Evolutionary conservation across 1,140 invertebrate species (phyloP), one percentile per base, ranked within the genome.

Genomic region (Apis cerana): DNA sequence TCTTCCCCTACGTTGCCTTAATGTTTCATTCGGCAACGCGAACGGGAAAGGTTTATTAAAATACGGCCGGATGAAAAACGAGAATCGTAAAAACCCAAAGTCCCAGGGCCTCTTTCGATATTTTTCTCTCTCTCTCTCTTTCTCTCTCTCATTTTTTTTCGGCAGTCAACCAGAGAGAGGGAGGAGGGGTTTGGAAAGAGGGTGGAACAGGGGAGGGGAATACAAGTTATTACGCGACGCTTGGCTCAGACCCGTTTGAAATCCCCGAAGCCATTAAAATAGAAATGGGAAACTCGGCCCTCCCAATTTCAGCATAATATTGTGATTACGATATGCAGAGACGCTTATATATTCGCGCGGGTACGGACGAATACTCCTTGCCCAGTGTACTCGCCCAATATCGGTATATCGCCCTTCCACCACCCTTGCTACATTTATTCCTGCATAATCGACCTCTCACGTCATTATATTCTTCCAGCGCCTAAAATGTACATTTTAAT

Each of bases 241-340:
- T 89, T 86, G 88, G 87, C 86, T 82, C 82, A 82, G 82, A 84
- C 89, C 72, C 91, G 88, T 88, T 88, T 85, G 89, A 92, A 92
- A 92, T 93, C 90, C 92, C 91, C 85, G 87, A 92, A 92, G 92
- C 91, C 89, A 93, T 93, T 93, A 92, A 93, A 93, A 93, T 91
- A 93, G 92, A 92, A 91, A 93, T 92, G 92, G 91, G 87, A 92
- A 92, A 92, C 87, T 87, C 91, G 89, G 89, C 90, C 90, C 92
- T 91, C 91, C 91, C 92, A 92, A 93, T 92, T 93, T 91, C 90
- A 90, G 91, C 90, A 93, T 93, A 93, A 93, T 93, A 93, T 93
- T 92, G 90, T 93, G 92, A 93, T 93, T 93, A 91, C 92, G 92
- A 91, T 93, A 92, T 91, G 87, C 87, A 89, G 84, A 86, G 87